Conservation (phyloP, 2,888 invertebrate genomes). For the Mellilla xanthometata region DNA sequence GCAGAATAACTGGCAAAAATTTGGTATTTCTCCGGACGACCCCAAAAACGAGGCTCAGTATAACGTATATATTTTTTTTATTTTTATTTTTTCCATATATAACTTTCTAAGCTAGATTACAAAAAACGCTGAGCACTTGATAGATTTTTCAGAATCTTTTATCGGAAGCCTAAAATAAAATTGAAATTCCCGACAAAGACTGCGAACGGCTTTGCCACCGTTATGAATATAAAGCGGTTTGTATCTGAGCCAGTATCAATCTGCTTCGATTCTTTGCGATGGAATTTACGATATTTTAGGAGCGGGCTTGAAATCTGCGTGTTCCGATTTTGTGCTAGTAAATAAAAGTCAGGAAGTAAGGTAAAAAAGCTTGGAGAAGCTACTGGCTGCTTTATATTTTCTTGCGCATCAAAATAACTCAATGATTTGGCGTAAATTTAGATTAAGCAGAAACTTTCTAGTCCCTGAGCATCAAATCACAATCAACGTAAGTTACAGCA, state of each 20-base stretch:
- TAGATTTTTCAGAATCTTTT: conserved; percentile 7
- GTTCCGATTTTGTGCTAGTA: too few species aligned
- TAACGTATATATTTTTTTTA: too few species aligned
- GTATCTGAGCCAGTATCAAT: conserved; percentile 8
- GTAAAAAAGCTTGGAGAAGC: too few species aligned
- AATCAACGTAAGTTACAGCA: conserved; percentile 17
- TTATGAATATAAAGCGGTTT: conserved; percentile 24
- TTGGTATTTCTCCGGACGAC: too few species aligned
- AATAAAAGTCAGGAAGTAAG: too few species aligned
- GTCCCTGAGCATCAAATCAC: conserved; percentile 16
- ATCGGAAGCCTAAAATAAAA: conserved; percentile 9
- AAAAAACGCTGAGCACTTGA: conserved; percentile 3
- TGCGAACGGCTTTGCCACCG: conserved; percentile 13
- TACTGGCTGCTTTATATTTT: too few species aligned
- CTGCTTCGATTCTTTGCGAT: conserved; percentile 7
- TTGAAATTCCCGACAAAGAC: conserved; percentile 16
- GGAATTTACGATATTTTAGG: not conserved
- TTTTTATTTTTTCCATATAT: not conserved
- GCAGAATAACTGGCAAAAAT: too few species aligned
- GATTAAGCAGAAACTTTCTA: too few species aligned
- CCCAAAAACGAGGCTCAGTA: too few species aligned
- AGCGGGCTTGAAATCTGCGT: not conserved
- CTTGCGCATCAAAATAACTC: too few species aligned
- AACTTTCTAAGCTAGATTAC: not conserved
- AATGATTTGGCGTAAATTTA: too few species aligned